Conservation (phyloP, 2,113 vertebrate species). For the Onychorhynchus coronatus region DNA sequence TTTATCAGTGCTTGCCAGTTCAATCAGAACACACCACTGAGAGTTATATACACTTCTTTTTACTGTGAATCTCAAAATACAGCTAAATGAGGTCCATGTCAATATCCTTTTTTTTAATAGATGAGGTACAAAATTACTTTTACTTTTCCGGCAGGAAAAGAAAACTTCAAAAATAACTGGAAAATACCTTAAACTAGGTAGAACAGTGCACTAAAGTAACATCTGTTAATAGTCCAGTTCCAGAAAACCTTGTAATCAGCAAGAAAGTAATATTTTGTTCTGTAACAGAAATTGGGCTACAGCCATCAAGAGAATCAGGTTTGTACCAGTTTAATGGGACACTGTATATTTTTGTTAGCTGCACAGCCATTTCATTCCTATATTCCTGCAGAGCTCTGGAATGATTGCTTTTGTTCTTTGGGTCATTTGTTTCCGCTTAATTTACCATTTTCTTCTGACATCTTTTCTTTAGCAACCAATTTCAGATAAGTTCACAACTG, state of each 20-base stretch:
- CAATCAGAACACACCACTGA: background rate
- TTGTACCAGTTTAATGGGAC: background rate
- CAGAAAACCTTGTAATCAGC: background rate
- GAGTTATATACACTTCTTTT: background rate
- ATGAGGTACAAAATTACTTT: background rate
- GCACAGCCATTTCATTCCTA: constrained; percentile 3
- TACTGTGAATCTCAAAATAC: background rate
- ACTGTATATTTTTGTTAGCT: constrained; percentile 24
- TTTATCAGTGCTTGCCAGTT: background rate
- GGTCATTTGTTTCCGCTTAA: constrained; percentile 29
- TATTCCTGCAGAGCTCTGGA: background rate
- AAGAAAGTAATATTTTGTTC: background rate
- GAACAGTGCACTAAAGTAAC: background rate
- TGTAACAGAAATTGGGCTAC: background rate
- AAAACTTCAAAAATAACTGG: background rate
- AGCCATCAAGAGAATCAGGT: background rate
- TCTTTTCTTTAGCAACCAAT: constrained; percentile 3
- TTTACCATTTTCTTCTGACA: constrained; percentile 32
- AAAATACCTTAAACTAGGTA: background rate
- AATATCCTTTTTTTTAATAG: background rate
- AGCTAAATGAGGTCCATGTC: background rate
- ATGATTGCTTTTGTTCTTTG: constrained; percentile 10
- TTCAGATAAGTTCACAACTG: background rate
- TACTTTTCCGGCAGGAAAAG: background rate
- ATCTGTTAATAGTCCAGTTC: background rate